Percentiles rank a stretch among this genome's conserved stretches.
Evolutionary conservation across 2,113 vertebrate species (phyloP).

Genomic region (Pluvialis apricaria): DNA sequence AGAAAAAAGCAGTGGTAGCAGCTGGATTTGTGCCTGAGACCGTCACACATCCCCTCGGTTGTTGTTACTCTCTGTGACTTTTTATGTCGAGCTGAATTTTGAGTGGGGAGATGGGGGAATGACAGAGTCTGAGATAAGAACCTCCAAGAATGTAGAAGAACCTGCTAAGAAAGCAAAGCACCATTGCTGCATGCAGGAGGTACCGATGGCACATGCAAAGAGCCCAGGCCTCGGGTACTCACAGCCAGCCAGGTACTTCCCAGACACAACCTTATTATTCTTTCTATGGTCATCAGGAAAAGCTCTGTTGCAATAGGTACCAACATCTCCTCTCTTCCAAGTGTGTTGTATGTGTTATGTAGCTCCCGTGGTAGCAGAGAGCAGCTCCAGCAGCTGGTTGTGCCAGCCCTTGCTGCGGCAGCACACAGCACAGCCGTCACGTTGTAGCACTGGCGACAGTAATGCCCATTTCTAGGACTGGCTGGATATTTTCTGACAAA

Average conservation of each 20-base stretch:
- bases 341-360: too few species aligned
- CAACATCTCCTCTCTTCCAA: neutral
- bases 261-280: neutral
- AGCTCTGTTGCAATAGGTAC: neutral
- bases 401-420: neutral
- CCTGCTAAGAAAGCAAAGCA: neutral
- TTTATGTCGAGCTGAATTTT: neutral
- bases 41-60: neutral
- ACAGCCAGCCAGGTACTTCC: neutral
- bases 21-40: neutral
- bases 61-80: neutral
- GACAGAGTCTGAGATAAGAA: neutral
- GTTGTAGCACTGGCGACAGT: rapidly evolving
- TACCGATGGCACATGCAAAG: rapidly evolving
- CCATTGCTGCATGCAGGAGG: neutral
- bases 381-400: neutral
- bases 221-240: neutral
- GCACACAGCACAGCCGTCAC: neutral
- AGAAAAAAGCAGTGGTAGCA: neutral
- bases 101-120: neutral
- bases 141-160: neutral
- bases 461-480: neutral
- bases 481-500: neutral
- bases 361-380: neutral
- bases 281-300: neutral